Percentiles rank a stretch among this genome's conserved stretches.
Conservation (phyloP, 2,888 invertebrate genomes). For the Synergus gifuensis region DNA sequence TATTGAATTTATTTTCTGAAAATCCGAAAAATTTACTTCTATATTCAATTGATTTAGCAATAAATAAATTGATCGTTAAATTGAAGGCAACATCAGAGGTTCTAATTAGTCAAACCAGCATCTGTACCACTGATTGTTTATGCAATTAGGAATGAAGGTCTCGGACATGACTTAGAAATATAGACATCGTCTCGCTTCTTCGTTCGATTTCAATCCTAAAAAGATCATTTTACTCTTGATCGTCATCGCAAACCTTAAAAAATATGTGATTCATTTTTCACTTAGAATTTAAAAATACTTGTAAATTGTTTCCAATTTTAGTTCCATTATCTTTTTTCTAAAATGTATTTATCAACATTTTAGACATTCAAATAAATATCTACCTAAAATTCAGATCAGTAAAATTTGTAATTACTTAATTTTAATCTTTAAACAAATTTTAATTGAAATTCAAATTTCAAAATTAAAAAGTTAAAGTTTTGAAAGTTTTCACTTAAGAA, state of each 20-base stretch:
- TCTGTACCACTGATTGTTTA: conserved; percentile 62
- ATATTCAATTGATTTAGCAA: neutral
- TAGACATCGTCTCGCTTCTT: conserved; percentile 13
- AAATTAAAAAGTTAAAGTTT: no score
- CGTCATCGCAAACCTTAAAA: neutral
- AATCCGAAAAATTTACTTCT: neutral
- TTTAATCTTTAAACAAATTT: no score
- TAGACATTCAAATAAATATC: no score
- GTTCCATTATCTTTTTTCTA: neutral
- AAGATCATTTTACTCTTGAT: conserved; percentile 7
- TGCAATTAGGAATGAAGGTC: conserved; percentile 55
- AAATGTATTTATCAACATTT: no score
- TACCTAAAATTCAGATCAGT: neutral
- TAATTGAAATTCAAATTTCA: no score
- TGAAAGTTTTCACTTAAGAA: no score
- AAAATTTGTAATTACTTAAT: neutral
- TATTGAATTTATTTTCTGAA: neutral
- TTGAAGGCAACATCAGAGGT: conserved; percentile 38
- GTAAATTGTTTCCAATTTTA: neutral
- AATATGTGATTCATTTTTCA: neutral
- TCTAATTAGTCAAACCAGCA: conserved; percentile 63
- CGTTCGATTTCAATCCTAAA: neutral
- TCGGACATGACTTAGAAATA: conserved; percentile 43
- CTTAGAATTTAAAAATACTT: neutral
- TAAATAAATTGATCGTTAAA: conserved; percentile 26